Evolutionary conservation across 2,888 invertebrate species (phyloP), one percentile per base, ranked within the genome.

Genomic region (Leuctra nigra): DNA sequence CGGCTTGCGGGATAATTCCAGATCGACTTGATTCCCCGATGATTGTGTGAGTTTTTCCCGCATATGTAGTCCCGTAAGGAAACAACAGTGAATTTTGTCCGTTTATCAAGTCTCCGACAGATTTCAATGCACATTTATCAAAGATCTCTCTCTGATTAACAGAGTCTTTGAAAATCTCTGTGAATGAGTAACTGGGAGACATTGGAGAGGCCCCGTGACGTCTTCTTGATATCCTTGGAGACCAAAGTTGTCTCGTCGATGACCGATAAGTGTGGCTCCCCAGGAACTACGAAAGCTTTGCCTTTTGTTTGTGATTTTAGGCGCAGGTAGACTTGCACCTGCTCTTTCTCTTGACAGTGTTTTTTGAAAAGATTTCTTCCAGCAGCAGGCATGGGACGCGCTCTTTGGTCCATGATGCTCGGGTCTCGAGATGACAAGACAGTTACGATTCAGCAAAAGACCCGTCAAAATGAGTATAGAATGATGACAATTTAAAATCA

Each of bases 11-110:
- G n/a, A n/a, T n/a, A n/a, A n/a, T n/a, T n/a, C n/a, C n/a, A n/a
- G n/a, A n/a, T n/a, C n/a, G n/a, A n/a, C n/a, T n/a, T n/a, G n/a
- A n/a, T n/a, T n/a, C n/a, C n/a, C n/a, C n/a, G 68, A 77, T 84
- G 36, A 91, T 74, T 0, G 91, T 91, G 66, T 81, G 87, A 0
- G 91, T 90, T 71, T 93, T 93, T 23, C 95, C 95, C 0, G 93
- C 89, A 56, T 91, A 91, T 0, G 91, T 92, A 0, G 91, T 87
- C 6, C 95, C 95, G 69, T 94, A 95, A 0, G 88, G 85, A 62
- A 95, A 82, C 0, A 95, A 73, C 0, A 89, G 83, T 56, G 84
- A 84, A 70, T 83, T 89, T 60, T 84, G 80, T 0, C 91, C 79
- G 41, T 72, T 68, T 6, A 86, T 66, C 53, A 87, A 80, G 58